A percentile compares a stretch with the other conserved stretches of the same genome.
Conservation (phyloP, 2,113 vertebrate species). For the Rhinoderma darwinii region DNA sequence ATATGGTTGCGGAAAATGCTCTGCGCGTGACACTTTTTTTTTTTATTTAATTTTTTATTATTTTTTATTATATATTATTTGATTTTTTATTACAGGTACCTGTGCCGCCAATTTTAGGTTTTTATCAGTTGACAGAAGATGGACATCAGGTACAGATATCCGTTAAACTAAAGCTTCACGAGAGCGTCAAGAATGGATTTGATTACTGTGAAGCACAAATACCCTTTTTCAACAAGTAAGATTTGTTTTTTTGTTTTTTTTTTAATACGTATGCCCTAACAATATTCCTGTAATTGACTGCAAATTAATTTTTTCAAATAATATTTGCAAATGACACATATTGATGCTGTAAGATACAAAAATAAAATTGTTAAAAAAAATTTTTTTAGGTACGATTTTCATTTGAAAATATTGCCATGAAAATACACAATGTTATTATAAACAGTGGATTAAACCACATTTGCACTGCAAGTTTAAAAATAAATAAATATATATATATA, state of each 20-base stretch:
- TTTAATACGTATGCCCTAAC: no score
- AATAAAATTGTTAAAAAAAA: not conserved
- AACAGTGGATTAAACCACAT: no score
- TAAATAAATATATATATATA: no score
- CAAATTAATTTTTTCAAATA: not conserved
- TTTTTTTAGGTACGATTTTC: no score
- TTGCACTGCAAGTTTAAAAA: no score
- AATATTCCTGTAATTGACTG: not conserved
- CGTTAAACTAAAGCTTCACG: conserved; percentile 88
- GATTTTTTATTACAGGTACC: conserved; percentile 79
- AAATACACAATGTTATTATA: no score
- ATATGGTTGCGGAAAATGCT: not conserved
- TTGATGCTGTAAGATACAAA: not conserved
- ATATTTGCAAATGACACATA: not conserved
- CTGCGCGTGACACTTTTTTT: not conserved
- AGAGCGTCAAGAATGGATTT: conserved; percentile 91
- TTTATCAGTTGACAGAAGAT: conserved; percentile 85
- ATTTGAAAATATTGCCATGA: no score
- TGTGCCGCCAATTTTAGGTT: conserved; percentile 90
- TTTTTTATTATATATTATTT: not conserved
- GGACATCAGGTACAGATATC: conserved; percentile 78
- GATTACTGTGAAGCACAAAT: conserved; percentile 91
- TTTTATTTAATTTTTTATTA: not conserved
- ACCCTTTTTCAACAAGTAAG: conserved; percentile 92
- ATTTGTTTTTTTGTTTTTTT: conserved; percentile 15